Evolutionary conservation across 92 coral and sea anemone species (phyloP).

Genomic region (Diadumene lineata): DNA sequence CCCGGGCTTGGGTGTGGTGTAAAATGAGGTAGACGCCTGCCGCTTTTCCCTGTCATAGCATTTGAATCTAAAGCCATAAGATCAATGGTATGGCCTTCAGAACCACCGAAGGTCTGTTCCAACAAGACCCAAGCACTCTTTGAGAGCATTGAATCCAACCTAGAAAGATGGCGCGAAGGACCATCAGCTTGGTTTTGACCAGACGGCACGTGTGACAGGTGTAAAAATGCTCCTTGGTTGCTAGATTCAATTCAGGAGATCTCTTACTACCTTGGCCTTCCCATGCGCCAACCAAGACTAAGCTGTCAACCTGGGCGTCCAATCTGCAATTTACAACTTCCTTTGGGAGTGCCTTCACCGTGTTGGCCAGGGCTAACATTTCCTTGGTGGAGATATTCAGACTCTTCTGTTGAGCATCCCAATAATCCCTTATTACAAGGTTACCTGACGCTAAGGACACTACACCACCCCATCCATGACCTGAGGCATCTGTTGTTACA

Average conservation of each 20-base stretch:
- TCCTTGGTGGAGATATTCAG: constrained; percentile 42
- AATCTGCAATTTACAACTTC: constrained; percentile 2
- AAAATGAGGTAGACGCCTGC: too few species aligned
- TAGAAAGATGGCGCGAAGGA: constrained; percentile 36
- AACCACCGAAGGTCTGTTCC: constrained; percentile 25
- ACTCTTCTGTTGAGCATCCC: constrained; percentile 24
- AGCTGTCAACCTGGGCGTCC: constrained; percentile 15
- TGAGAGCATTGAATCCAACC: constrained; percentile 42
- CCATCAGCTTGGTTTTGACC: constrained; percentile 35
- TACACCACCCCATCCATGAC: constrained; percentile 49
- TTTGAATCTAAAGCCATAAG: too few species aligned
- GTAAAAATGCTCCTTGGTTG: constrained; percentile 9
- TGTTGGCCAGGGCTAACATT: constrained; percentile 37
- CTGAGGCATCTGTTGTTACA: constrained; percentile 41
- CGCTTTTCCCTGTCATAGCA: too few species aligned
- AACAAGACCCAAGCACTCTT: neutral
- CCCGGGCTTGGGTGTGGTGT: too few species aligned
- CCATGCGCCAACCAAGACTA: neutral
- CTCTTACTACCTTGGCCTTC: neutral
- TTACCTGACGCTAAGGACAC: constrained; percentile 28
- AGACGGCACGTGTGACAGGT: constrained; percentile 42
- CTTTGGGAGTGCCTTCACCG: constrained; percentile 36
- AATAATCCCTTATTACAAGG: constrained; percentile 54
- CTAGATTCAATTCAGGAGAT: neutral
- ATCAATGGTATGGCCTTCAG: too few species aligned